Conservation (phyloP, 2,113 vertebrate genomes). For the Monarcha castaneiventris region DNA sequence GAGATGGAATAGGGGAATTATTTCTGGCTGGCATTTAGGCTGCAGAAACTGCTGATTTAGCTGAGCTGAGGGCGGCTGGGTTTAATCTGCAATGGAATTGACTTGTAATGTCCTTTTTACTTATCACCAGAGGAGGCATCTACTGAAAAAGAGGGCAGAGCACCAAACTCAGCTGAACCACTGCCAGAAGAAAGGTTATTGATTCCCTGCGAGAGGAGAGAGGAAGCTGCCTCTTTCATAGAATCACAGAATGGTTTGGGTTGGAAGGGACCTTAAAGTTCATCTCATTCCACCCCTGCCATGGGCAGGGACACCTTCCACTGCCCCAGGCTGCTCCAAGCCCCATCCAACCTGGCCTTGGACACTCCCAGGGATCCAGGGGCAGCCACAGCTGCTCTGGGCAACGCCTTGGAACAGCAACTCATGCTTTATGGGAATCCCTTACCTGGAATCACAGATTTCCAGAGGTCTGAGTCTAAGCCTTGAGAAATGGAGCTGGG, state of each 20-base stretch:
- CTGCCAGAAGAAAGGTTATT: constrained; percentile 11
- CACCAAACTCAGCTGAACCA: background rate
- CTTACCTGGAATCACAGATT: background rate
- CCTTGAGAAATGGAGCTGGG: background rate
- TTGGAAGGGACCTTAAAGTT: background rate
- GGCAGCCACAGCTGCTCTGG: background rate
- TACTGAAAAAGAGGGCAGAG: background rate
- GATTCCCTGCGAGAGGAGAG: background rate
- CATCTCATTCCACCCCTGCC: background rate
- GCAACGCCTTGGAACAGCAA: background rate
- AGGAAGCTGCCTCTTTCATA: background rate
- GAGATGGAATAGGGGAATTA: background rate
- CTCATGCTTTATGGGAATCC: background rate
- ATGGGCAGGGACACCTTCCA: background rate
- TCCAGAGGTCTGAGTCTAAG: background rate
- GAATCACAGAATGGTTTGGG: background rate
- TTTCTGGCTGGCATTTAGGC: background rate
- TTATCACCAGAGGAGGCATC: background rate
- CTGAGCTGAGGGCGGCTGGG: background rate
- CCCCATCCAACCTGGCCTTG: background rate
- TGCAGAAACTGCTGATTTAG: constrained; percentile 1
- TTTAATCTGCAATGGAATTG: background rate
- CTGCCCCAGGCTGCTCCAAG: background rate
- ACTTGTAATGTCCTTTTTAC: background rate
- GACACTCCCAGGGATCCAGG: background rate